Base-by-base conservation (phyloP, 2,797 vertebrate species). In the Anisognathus igniventris region DNA sequence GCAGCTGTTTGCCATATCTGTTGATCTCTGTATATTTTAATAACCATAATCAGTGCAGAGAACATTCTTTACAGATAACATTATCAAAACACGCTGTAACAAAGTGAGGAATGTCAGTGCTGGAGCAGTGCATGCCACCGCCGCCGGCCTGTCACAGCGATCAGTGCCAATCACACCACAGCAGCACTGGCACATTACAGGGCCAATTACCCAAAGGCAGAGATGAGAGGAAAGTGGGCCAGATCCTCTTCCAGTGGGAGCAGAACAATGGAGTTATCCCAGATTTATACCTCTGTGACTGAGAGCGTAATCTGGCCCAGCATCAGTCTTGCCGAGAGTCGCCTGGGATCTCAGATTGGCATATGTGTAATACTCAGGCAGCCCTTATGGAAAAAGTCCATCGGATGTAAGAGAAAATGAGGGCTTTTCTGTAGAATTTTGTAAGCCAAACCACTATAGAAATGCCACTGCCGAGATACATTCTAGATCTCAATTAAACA, bases 1-100 rank as follows among this genome's bases (percentile, higher is more conserved):
- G 91, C 93, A 97, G 88, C 87, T 91, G 91, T 66, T 82, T 92
- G 91, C 86, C 78, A 1, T 95, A 96, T 96, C 92, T 76, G 76
- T 83, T 57, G 79, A 96, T 95, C 91, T 93, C 88, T 96, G 86
- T 96, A 70, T 93, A 68, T 86, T 93, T 95, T 92, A 95, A 94
- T 92, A 96, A 96, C 72, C 78, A 64, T 74, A 91, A 97, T 96
- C 66, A 83, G 67, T 11, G 33, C 70, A 92, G 71, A 78, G 58
- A 74, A 39, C 85, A 89, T 92, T 96, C 94, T 92, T 97, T 88
- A 31, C 65, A 97, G 96, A 96, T 95, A 96, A 94, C 67, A 39
- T 93, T 93, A 97, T 96, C 95, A 97, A 96, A 97, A 91, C 80
- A 95, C 21, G 71, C 30, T 22, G 83, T 58, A 79, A 84, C 71